A percentile compares a stretch with the other conserved stretches of the same genome.
phyloP scores from a whole-genome alignment of 2,888 invertebrate species.

The Conomelus anceps region DNA sequence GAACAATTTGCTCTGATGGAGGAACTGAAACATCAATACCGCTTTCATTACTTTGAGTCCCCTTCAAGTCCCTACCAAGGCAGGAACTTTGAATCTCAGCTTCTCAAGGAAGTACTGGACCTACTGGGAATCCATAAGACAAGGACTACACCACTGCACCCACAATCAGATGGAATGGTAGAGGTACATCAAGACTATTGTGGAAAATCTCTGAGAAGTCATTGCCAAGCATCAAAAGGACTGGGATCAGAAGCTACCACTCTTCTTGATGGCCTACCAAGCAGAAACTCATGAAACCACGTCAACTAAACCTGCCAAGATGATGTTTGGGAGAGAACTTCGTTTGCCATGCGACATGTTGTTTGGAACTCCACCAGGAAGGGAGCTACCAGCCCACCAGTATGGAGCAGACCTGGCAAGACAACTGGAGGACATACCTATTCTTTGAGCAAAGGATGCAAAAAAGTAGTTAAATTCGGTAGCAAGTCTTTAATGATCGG shows the following conservation, averaged over 20 bases:
- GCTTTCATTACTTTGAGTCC: too few relatives aligned
- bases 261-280: conserved; percentile 25
- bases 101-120: conserved; percentile 32
- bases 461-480: too few relatives aligned
- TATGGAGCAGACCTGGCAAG: not conserved
- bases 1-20: too few relatives aligned
- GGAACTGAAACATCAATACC: too few relatives aligned
- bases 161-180: conserved; percentile 32
- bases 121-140: conserved; percentile 32
- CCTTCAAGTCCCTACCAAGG: too few relatives aligned
- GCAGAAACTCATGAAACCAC: conserved; percentile 21
- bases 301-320: conserved; percentile 12
- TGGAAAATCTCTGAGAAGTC: conserved; percentile 25
- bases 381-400: not conserved
- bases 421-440: not conserved
- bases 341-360: conserved; percentile 12
- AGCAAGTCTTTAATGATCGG: too few relatives aligned
- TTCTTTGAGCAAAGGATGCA: too few relatives aligned
- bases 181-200: conserved; percentile 30
- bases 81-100: conserved; percentile 35
- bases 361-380: conserved; percentile 1
- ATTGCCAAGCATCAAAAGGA: conserved; percentile 29
- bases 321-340: conserved; percentile 22
- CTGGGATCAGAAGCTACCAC: conserved; percentile 31
- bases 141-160: conserved; percentile 32